Conservation (phyloP, 2,888 invertebrate species). For the Stratiomys singularior region DNA sequence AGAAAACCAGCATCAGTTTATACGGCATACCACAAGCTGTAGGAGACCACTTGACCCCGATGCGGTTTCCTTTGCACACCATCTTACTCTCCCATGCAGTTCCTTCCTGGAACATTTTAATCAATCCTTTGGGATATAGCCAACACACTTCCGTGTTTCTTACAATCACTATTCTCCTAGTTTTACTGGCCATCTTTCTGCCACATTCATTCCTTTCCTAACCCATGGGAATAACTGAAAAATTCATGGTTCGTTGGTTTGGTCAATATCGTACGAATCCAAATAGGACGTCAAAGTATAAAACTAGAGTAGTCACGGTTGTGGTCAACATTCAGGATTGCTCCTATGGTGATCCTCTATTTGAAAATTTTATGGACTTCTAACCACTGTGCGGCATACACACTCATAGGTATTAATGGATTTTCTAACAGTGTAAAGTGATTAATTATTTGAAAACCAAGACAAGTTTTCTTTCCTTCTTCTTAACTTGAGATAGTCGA, state of each 20-base stretch:
- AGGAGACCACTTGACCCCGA: not conserved
- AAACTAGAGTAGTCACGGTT: not conserved
- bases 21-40: not conserved
- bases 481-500: too few species aligned
- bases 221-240: not conserved
- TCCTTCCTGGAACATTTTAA: not conserved
- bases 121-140: not conserved
- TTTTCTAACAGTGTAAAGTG: constrained; percentile 36
- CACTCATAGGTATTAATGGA: constrained; percentile 21
- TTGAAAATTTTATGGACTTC: constrained; percentile 7
- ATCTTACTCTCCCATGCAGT: not conserved
- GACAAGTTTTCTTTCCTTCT: not conserved
- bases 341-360: not conserved
- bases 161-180: not conserved
- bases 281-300: too few species aligned
- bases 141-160: not conserved
- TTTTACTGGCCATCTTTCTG: not conserved
- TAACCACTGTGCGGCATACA: not conserved
- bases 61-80: not conserved
- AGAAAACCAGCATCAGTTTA: not conserved
- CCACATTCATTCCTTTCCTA: not conserved
- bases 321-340: not conserved
- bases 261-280: not conserved
- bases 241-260: not conserved
- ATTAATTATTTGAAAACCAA: constrained; percentile 27